A percentile compares a stretch with the other conserved stretches of the same genome.
Conservation (phyloP, 2,888 invertebrate genomes). For the Sesamia inferens region DNA sequence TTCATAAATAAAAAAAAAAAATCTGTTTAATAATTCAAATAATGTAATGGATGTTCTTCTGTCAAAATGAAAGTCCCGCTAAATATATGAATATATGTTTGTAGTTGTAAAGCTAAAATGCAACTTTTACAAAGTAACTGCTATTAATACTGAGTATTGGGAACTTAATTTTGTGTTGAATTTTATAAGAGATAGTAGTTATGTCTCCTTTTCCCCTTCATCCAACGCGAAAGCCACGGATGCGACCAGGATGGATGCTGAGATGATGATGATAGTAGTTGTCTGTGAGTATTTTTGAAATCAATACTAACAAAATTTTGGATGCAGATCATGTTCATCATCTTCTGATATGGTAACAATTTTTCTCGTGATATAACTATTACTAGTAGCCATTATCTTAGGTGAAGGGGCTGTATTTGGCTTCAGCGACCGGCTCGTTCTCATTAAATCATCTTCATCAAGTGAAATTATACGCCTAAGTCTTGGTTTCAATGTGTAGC, state of each 20-base stretch:
- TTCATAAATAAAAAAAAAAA: background rate
- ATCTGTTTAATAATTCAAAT: background rate
- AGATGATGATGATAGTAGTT: too few relatives aligned
- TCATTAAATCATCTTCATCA: conserved; percentile 70
- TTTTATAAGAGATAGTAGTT: background rate
- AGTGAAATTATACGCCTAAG: conserved; percentile 78
- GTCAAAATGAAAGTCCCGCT: background rate
- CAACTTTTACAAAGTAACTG: background rate
- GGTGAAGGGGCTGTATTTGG: conserved; percentile 58
- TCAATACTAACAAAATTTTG: conserved; percentile 77
- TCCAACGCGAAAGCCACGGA: too few relatives aligned
- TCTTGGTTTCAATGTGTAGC: conserved; percentile 73
- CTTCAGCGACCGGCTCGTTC: conserved; percentile 75
- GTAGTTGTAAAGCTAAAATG: background rate
- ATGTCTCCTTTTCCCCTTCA: too few relatives aligned
- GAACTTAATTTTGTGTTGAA: background rate
- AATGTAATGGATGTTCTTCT: background rate
- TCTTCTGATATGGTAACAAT: conserved; percentile 83
- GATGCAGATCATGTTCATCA: conserved; percentile 75
- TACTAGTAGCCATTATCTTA: conserved; percentile 68
- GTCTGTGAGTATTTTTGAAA: background rate
- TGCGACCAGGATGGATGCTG: too few relatives aligned
- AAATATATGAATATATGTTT: background rate
- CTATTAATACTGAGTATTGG: background rate
- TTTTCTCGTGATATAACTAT: conserved; percentile 75